Conservation (phyloP, 2,113 vertebrate species). For the Hydrolagus affinis region DNA sequence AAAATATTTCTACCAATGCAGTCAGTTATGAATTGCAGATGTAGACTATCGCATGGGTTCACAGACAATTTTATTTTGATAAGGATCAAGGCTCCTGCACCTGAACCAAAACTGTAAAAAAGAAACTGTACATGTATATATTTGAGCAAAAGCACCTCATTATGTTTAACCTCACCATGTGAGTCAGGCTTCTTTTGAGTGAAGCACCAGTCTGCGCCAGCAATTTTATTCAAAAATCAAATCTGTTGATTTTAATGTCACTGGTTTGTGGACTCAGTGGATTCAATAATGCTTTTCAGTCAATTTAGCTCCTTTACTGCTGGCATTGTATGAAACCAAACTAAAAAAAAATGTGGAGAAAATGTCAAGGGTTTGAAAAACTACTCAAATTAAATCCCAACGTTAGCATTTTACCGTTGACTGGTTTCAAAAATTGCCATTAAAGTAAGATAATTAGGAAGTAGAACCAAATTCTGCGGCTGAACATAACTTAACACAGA, state of each 20-base stretch:
- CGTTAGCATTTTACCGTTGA: too few relatives aligned
- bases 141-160: background rate
- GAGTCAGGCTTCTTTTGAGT: too few relatives aligned
- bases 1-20: background rate
- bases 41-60: too few relatives aligned
- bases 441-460: background rate
- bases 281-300: background rate
- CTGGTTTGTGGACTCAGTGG: background rate
- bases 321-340: background rate
- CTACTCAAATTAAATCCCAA: background rate
- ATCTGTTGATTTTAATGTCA: background rate
- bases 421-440: background rate
- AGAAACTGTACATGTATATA: background rate
- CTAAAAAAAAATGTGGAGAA: too few relatives aligned
- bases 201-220: background rate
- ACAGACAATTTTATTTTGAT: too few relatives aligned
- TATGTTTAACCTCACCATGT: background rate
- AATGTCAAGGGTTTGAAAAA: background rate
- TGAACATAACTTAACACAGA: background rate
- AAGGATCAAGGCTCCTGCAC: too few relatives aligned
- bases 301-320: background rate
- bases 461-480: background rate
- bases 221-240: background rate
- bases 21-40: background rate
- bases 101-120: too few relatives aligned